phyloP scores from a whole-genome alignment of 2,797 vertebrate species.

The Macrochelys suwanniensis region DNA sequence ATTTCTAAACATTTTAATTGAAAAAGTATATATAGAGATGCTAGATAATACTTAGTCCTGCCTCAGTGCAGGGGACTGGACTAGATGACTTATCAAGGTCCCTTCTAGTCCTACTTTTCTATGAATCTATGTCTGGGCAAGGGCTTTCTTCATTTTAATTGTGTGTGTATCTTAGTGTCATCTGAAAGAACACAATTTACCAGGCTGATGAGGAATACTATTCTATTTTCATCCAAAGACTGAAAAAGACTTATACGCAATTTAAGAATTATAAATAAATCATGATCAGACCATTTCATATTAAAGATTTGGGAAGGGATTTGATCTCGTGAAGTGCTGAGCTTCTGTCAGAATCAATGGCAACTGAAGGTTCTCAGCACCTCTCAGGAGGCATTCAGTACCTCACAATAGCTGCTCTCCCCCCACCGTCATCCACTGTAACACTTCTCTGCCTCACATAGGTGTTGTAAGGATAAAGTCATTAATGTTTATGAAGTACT shows the following conservation, averaged over 20 bases:
- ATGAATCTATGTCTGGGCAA: not conserved
- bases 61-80: not conserved
- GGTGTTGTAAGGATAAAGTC: not conserved
- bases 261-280: constrained; percentile 5
- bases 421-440: not conserved
- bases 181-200: not conserved
- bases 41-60: not conserved
- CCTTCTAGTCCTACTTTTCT: not conserved
- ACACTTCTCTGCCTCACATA: not conserved
- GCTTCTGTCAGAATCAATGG: not conserved
- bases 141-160: constrained; percentile 30
- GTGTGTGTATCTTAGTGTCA: not conserved
- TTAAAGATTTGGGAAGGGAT: not conserved
- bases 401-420: not conserved
- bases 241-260: not conserved
- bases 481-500: not conserved
- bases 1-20: constrained; percentile 17
- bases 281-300: not conserved
- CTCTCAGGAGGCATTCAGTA: not conserved
- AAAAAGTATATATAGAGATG: not conserved
- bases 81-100: not conserved
- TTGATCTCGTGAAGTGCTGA: not conserved
- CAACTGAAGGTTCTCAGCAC: not conserved
- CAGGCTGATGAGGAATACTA: not conserved
- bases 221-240: constrained; percentile 16